phyloP scores from a whole-genome alignment of 2,113 vertebrate genomes.

The Pygoscelis antarcticus region DNA sequence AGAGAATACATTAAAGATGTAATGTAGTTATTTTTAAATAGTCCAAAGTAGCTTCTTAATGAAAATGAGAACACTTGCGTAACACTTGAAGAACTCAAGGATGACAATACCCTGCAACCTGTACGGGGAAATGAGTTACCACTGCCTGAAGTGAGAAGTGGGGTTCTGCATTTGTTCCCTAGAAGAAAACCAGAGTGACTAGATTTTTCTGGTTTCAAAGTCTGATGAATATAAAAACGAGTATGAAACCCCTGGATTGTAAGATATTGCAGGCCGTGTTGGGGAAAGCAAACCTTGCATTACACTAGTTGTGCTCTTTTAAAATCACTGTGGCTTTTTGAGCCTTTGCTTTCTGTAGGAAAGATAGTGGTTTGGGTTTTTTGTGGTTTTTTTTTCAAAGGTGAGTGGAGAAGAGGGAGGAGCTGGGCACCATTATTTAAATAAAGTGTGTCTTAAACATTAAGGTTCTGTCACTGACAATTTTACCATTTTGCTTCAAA shows the following conservation, averaged over 20 bases:
- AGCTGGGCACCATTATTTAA: neutral
- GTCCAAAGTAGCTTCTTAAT: slow-evolving; percentile 7
- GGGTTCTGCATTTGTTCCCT: neutral
- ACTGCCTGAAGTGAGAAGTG: neutral
- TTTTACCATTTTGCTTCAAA: neutral
- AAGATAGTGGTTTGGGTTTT: neutral
- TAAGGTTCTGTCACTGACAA: neutral
- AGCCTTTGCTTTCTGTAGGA: neutral
- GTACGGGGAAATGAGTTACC: neutral
- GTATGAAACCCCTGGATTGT: neutral
- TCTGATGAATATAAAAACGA: neutral
- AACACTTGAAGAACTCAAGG: neutral
- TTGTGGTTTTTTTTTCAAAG: neutral
- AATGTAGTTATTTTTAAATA: slow-evolving; percentile 10
- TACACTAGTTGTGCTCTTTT: neutral
- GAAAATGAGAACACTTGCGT: slow-evolving; percentile 1
- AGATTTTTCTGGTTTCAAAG: neutral
- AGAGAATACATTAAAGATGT: neutral
- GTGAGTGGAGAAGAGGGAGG: neutral
- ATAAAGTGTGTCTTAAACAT: neutral
- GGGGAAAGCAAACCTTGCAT: neutral
- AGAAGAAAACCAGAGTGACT: neutral
- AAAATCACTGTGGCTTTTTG: neutral
- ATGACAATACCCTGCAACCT: neutral
- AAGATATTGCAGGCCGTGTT: fast-evolving